Evolutionary conservation across 2,888 invertebrate species (phyloP).

Genomic region (Stenurella melanura): DNA sequence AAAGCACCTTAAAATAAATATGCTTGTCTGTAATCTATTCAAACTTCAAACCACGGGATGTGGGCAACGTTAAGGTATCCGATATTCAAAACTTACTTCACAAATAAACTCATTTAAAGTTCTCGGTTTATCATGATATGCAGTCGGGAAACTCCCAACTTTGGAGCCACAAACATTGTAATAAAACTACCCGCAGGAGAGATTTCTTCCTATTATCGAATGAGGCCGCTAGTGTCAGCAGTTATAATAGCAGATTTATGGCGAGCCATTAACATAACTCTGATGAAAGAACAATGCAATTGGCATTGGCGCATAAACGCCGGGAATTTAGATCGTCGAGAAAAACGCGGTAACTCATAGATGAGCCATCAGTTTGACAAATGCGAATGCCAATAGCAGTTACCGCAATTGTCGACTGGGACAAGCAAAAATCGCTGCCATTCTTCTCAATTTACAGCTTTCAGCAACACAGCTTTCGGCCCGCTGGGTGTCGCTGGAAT

Average conservation of each 20-base stretch:
- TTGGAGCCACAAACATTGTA: constrained; percentile 26
- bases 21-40: constrained; percentile 14
- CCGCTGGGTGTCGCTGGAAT: constrained; percentile 26
- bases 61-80: constrained; percentile 11
- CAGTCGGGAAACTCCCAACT: constrained; percentile 12
- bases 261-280: constrained; percentile 58
- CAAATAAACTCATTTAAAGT: constrained; percentile 31
- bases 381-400: constrained; percentile 67
- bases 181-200: constrained; percentile 34
- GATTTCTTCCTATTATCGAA: constrained; percentile 23
- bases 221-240: constrained; percentile 31
- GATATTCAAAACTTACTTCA: constrained; percentile 22
- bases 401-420: constrained; percentile 61
- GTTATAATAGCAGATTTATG: constrained; percentile 55
- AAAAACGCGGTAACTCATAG: constrained; percentile 41
- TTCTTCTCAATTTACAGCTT: constrained; percentile 64
- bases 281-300: constrained; percentile 59
- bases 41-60: constrained; percentile 14
- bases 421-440: constrained; percentile 63
- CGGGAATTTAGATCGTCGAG: constrained; percentile 41
- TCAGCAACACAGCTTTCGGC: constrained; percentile 51
- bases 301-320: constrained; percentile 44
- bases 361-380: constrained; percentile 59
- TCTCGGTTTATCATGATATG: neutral
- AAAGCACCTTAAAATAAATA: neutral